Evolutionary conservation across 2,797 vertebrate species (phyloP).

Genomic region (Zenarchopterus dispar): DNA sequence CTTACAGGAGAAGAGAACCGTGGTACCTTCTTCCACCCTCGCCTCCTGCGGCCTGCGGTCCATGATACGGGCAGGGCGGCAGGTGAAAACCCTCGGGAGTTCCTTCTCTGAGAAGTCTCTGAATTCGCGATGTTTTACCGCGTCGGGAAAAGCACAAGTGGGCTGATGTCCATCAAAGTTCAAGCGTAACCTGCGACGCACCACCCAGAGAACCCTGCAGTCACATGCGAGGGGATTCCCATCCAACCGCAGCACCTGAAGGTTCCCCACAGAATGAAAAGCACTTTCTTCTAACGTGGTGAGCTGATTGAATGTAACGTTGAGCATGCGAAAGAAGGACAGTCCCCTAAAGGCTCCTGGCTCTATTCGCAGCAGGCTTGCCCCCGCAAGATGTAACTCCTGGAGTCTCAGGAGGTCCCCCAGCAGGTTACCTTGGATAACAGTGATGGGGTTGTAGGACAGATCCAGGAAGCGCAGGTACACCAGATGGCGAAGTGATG

Average conservation of each 20-base stretch:
- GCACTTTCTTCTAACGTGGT: slow-evolving; percentile 86
- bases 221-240: slow-evolving; percentile 90
- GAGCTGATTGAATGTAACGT: slow-evolving; percentile 89
- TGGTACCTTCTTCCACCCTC: slow-evolving; percentile 84
- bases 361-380: slow-evolving; percentile 83
- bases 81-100: slow-evolving; percentile 84
- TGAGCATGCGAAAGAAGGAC: slow-evolving; percentile 84
- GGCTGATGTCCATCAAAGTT: slow-evolving; percentile 87
- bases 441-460: slow-evolving; percentile 90
- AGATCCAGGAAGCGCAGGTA: slow-evolving; percentile 88
- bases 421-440: slow-evolving; percentile 81
- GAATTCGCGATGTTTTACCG: slow-evolving; percentile 79
- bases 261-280: slow-evolving; percentile 87
- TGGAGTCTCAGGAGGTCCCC: slow-evolving; percentile 85
- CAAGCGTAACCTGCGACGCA: slow-evolving; percentile 80
- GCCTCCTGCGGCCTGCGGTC: slow-evolving; percentile 80
- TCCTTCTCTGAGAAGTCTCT: slow-evolving; percentile 86
- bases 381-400: slow-evolving; percentile 88
- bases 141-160: slow-evolving; percentile 81
- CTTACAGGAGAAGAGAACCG: slow-evolving; percentile 83
- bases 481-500: slow-evolving; percentile 83
- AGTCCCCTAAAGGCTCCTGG: slow-evolving; percentile 88
- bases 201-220: slow-evolving; percentile 91
- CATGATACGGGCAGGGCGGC: slow-evolving; percentile 82
- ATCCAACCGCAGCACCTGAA: slow-evolving; percentile 88